Conservation (phyloP, 1,140 invertebrate genomes). For the Penaeus japonicus region DNA sequence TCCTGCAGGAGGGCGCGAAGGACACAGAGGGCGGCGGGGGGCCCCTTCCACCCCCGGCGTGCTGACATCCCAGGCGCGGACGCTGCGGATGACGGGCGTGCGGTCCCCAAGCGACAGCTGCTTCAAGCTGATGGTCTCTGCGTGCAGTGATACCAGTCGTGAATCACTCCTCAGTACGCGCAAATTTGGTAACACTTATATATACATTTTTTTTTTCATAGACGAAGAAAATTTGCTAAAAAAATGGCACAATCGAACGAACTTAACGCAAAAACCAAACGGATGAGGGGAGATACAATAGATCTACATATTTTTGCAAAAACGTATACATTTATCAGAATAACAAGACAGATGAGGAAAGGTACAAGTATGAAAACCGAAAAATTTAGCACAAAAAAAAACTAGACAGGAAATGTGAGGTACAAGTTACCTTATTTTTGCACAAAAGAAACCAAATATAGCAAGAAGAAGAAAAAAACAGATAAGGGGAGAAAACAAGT, state of each 20-base stretch:
- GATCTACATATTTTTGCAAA: not conserved
- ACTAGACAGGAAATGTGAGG: too few species aligned
- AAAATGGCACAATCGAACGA: too few species aligned
- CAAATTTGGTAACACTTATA: not conserved
- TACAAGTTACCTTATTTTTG: too few species aligned
- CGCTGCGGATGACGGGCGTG: slow-evolving; percentile 64
- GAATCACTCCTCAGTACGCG: not conserved
- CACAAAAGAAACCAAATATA: too few species aligned
- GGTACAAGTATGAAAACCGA: too few species aligned
- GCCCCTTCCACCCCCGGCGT: not conserved
- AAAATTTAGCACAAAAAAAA: too few species aligned
- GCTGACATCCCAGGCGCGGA: slow-evolving; percentile 63
- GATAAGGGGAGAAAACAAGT: too few species aligned
- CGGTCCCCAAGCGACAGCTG: slow-evolving; percentile 65
- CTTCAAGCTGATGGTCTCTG: slow-evolving; percentile 63
- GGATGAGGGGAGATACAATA: not conserved
- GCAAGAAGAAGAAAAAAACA: too few species aligned
- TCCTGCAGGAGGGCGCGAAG: slow-evolving; percentile 51
- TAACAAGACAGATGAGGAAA: too few species aligned
- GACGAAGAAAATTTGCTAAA: too few species aligned
- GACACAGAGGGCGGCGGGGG: slow-evolving; percentile 18
- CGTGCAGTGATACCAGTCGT: not conserved
- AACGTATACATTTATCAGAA: not conserved
- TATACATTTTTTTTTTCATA: too few species aligned
- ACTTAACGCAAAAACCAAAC: not conserved